Evolutionary conservation across 2,113 vertebrate genomes (phyloP).

Genomic region (Percopsis transmontana): DNA sequence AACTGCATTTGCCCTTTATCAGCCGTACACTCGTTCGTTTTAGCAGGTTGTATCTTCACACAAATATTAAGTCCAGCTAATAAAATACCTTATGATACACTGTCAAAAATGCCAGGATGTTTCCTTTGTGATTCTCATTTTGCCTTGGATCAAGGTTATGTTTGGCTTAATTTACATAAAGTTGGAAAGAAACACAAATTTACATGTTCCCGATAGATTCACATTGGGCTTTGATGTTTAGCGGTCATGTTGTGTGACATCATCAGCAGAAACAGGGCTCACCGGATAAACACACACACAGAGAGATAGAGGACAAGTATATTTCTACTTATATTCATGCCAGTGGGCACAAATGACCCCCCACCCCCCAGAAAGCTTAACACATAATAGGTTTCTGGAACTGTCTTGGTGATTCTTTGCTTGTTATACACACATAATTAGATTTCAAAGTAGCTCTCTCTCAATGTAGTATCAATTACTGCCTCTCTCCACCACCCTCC

Average conservation of each 20-base stretch:
- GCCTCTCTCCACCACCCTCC: constrained; percentile 42
- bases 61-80: background rate
- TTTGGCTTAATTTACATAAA: background rate
- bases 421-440: constrained; percentile 69
- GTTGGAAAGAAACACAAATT: background rate
- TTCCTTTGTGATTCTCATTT: background rate
- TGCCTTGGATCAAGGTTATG: constrained; percentile 1
- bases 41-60: background rate
- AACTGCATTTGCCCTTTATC: no score
- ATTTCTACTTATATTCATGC: background rate
- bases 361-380: background rate
- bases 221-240: background rate
- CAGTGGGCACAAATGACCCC: background rate
- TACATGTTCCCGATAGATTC: background rate
- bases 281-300: constrained; percentile 15
- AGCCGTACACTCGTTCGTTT: background rate
- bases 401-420: constrained; percentile 59
- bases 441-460: constrained; percentile 64
- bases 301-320: constrained; percentile 2
- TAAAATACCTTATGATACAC: background rate
- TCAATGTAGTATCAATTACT: constrained; percentile 65
- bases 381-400: constrained; percentile 53
- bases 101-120: no score
- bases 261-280: constrained; percentile 12
- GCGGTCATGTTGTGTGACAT: constrained; percentile 12